Percentiles rank a stretch among this genome's conserved stretches.
Evolutionary conservation across 2,113 vertebrate genomes (phyloP).

Genomic region (Orcinus orca): DNA sequence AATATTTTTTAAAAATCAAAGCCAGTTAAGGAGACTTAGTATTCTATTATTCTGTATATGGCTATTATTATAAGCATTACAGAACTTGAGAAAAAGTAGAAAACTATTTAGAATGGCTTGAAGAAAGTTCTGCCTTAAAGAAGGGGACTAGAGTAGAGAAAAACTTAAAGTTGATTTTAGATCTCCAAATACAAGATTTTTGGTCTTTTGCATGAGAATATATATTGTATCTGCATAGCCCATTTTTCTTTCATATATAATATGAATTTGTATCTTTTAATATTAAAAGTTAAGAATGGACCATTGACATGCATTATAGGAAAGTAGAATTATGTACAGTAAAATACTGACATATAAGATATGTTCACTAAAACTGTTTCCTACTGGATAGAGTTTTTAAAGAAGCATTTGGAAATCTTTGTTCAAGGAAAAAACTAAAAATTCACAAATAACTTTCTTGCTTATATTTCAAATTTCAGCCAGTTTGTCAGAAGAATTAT

Average conservation of each 20-base stretch:
- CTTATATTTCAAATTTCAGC: conserved; percentile 40
- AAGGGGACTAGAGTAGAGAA: background rate
- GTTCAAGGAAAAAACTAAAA: background rate
- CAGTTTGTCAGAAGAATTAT: conserved; percentile 45
- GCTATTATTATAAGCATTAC: background rate
- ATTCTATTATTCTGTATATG: background rate
- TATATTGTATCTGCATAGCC: background rate
- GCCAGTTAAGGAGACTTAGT: background rate
- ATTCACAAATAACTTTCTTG: conserved; percentile 29
- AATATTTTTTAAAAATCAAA: background rate
- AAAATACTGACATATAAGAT: background rate
- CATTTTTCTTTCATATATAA: background rate
- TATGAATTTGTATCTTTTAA: background rate
- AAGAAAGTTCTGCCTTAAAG: background rate
- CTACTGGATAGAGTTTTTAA: background rate
- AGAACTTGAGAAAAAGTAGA: background rate
- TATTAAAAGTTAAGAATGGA: background rate
- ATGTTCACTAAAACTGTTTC: background rate
- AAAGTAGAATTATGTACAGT: background rate
- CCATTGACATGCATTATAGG: background rate
- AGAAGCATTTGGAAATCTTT: background rate
- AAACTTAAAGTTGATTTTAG: background rate
- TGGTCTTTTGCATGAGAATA: background rate
- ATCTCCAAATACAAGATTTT: background rate
- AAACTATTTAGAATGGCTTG: background rate